phyloP scores from a whole-genome alignment of 2,113 vertebrate genomes.

The Scartelaos histophorus region DNA sequence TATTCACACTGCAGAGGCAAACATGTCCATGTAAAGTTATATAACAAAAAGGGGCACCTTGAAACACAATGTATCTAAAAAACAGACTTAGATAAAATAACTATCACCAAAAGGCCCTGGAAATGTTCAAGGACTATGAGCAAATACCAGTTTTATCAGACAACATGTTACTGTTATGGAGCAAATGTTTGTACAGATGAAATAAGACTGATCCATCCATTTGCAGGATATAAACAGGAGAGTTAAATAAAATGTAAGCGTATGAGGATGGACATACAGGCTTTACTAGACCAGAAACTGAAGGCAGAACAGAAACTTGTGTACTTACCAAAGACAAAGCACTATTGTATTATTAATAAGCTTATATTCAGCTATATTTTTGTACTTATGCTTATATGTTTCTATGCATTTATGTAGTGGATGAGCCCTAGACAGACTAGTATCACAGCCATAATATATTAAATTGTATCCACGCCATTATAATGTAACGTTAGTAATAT shows the following conservation, averaged over 20 bases:
- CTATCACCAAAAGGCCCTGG: background rate
- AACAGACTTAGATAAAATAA: background rate
- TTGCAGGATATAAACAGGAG: background rate
- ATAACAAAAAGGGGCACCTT: background rate
- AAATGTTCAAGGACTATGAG: background rate
- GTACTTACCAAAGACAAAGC: slow-evolving; percentile 74
- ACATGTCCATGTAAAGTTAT: background rate
- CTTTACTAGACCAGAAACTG: background rate
- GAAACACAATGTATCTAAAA: background rate
- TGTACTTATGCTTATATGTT: slow-evolving; percentile 69
- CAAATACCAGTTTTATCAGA: background rate
- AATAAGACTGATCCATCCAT: background rate
- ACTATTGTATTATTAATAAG: slow-evolving; percentile 72
- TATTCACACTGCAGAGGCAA: background rate
- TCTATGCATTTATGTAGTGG: slow-evolving; percentile 59
- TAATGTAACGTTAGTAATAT: slow-evolving; percentile 79
- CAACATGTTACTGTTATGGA: background rate
- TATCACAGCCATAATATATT: slow-evolving; percentile 80
- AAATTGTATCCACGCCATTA: slow-evolving; percentile 68
- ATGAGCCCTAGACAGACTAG: slow-evolving; percentile 53
- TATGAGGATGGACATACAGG: slow-evolving; percentile 9
- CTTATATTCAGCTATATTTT: slow-evolving; percentile 72
- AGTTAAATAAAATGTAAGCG: background rate
- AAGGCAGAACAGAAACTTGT: slow-evolving; percentile 32
- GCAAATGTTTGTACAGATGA: background rate